Base-by-base conservation (phyloP, 2,797 vertebrate genomes). In the Delichon dasypus region DNA sequence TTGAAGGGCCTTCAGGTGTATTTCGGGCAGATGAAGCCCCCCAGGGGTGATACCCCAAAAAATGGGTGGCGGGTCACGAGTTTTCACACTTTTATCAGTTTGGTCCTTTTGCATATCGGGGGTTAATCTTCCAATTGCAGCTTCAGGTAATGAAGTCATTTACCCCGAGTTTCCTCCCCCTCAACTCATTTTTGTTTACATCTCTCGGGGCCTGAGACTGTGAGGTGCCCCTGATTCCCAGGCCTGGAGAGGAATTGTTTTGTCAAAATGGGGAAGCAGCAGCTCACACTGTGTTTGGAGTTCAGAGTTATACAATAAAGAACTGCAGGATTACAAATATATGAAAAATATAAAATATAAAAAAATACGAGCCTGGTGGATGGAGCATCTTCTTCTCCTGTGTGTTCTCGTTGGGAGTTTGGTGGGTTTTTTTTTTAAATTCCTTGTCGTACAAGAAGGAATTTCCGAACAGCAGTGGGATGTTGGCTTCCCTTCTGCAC, bases 291-390 rank as follows among this genome's bases (percentile, higher is more conserved):
- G 17, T 26, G 0, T 4, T 2, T 47, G 42, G 27, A 38, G 22
- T 78, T 45, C 10, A 25, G 40, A 8, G 21, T 26, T 13, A 32
- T 2, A 8, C 13, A 26, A 16, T 26, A 21, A 36, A 21, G 40
- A 65, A 66, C 10, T 26, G 9, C 75, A 78, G 50, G n/a, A 36
- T 54, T 54, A 12, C 20, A 65, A 54, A 16, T 21, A 45, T 1
- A 32, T 32, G 3, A 55, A 36, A 78, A 78, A 38, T 10, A 47
- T 25, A 38, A 32, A 47, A 66, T 17, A 27, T 21, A 4, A 66
- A n/a, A n/a, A 65, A 25, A 8, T 50, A 29, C 0, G 2, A 65
- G 18, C 30, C 8, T 1, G 2, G 9, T 45, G 16, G 1, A 7
- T 34, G 45, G 48, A 16, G 34, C 53, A 21, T 66, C 36, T 15